Evolutionary conservation across 2,113 vertebrate genomes (phyloP).

Genomic region (Malaclemys terrapin): DNA sequence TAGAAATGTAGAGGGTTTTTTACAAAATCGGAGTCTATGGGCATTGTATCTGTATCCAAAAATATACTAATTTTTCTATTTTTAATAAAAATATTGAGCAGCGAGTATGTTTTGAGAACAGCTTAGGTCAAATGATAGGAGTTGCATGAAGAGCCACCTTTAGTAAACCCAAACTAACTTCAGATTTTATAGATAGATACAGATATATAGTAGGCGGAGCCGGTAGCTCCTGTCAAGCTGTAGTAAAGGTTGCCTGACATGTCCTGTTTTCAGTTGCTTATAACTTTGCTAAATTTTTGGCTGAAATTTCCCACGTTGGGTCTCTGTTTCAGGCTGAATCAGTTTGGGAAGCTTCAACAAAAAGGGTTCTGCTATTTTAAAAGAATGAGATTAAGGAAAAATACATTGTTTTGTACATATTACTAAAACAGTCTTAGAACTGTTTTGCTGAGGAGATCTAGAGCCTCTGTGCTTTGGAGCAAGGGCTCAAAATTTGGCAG

Average conservation of each 20-base stretch:
- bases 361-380: neutral
- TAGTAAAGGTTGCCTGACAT: neutral
- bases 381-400: neutral
- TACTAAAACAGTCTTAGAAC: neutral
- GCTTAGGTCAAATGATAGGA: rapidly evolving
- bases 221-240: neutral
- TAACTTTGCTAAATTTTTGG: neutral
- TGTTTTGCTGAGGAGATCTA: neutral
- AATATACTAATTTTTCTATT: neutral
- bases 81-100: neutral
- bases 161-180: neutral
- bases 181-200: neutral
- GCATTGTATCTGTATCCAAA: neutral
- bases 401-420: neutral
- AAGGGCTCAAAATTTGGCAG: neutral
- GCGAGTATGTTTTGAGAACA: neutral
- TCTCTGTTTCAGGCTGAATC: neutral
- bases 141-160: neutral
- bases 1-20: neutral
- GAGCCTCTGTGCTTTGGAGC: neutral
- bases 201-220: neutral
- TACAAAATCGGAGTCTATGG: neutral
- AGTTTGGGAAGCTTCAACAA: neutral
- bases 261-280: neutral
- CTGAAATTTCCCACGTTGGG: neutral